Percentiles rank a stretch among this genome's conserved stretches.
phyloP scores from a whole-genome alignment of 2,797 vertebrate genomes.

The Poeciliopsis infans region DNA sequence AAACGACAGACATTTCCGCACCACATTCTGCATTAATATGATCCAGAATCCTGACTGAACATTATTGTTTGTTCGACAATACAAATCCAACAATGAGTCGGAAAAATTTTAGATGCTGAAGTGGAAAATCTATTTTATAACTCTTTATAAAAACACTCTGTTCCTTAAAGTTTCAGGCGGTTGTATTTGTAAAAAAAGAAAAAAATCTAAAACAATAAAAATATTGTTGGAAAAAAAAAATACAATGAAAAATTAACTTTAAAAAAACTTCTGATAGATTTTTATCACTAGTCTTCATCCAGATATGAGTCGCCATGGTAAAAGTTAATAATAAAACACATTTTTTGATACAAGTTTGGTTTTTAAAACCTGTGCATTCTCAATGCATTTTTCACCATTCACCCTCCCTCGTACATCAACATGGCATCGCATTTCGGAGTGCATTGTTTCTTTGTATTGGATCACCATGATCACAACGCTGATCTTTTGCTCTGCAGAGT shows the following conservation, averaged over 20 bases:
- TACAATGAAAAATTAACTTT: background rate
- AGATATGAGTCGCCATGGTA: background rate
- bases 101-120: background rate
- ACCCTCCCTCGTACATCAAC: constrained; percentile 8
- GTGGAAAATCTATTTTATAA: background rate
- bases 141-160: background rate
- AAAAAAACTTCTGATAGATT: background rate
- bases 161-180: background rate
- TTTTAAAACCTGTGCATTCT: background rate
- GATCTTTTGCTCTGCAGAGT: constrained; percentile 26
- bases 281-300: background rate
- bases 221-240: background rate
- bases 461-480: constrained; percentile 48
- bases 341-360: background rate
- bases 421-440: background rate
- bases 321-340: background rate
- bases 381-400: constrained; percentile 12
- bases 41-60: background rate
- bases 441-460: constrained; percentile 37
- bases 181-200: too few relatives aligned
- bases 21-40: background rate
- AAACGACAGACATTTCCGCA: background rate
- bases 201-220: too few relatives aligned
- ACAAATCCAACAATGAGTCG: background rate
- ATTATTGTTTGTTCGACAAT: background rate